Conservation (phyloP, 2,797 vertebrate genomes). For the Sebastes steindachneri region DNA sequence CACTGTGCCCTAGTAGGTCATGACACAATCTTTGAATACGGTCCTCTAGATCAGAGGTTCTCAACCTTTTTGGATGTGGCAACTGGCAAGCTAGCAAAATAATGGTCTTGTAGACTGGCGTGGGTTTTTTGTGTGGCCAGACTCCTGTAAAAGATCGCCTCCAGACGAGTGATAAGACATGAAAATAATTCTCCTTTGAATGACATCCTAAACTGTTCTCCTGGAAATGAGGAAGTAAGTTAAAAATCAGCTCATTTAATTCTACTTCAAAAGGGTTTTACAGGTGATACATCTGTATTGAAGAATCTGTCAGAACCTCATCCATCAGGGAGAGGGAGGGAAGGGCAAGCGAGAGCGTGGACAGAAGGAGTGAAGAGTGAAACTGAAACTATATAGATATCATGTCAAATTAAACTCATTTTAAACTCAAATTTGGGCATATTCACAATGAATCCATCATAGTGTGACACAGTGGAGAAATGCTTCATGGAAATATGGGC, state of each 20-base stretch:
- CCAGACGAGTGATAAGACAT: too few species aligned
- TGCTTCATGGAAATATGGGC: too few species aligned
- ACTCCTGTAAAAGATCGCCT: not conserved
- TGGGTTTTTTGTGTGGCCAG: not conserved
- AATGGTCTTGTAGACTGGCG: not conserved
- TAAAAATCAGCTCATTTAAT: not conserved
- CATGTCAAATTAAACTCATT: not conserved
- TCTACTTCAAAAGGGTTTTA: accelerated
- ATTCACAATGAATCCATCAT: not conserved
- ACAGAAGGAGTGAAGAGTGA: too few species aligned
- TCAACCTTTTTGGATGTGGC: not conserved
- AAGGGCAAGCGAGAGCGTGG: not conserved
- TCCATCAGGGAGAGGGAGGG: not conserved
- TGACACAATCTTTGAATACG: not conserved
- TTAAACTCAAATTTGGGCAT: not conserved
- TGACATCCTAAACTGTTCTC: not conserved
- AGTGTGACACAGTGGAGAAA: not conserved
- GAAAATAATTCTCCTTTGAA: not conserved
- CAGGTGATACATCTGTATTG: not conserved
- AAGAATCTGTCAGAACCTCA: not conserved
- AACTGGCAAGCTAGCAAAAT: not conserved
- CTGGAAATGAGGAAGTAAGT: not conserved
- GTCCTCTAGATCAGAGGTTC: not conserved
- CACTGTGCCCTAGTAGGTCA: not conserved
- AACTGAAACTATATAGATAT: not conserved